Percentiles rank a stretch among this genome's conserved stretches.
phyloP scores from a whole-genome alignment of 1,140 invertebrate genomes.

The Hesperophylax magnus region DNA sequence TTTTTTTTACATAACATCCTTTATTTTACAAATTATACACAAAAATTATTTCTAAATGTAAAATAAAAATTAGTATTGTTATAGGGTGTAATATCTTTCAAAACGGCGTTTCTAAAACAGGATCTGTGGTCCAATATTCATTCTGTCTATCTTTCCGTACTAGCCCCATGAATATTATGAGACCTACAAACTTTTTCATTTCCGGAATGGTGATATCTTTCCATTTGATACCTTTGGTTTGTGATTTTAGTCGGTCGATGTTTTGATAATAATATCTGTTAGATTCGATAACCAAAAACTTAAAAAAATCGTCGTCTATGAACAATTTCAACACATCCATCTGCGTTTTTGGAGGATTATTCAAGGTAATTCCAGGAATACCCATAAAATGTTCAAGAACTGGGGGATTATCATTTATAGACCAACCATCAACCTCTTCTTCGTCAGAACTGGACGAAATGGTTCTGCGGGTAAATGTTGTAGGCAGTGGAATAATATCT shows the following conservation, averaged over 20 bases:
- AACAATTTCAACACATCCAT: slow-evolving; percentile 4
- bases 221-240: slow-evolving; percentile 8
- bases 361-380: slow-evolving; percentile 10
- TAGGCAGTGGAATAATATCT: slow-evolving; percentile 22
- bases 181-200: neutral
- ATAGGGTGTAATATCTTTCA: too few relatives aligned
- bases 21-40: too few relatives aligned
- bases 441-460: slow-evolving; percentile 30
- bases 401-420: slow-evolving; percentile 14
- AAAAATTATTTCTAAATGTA: too few relatives aligned
- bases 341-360: slow-evolving; percentile 8
- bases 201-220: neutral
- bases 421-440: slow-evolving; percentile 20
- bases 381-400: slow-evolving; percentile 27
- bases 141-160: slow-evolving; percentile 1
- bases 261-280: slow-evolving; percentile 4
- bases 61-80: too few relatives aligned
- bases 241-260: neutral
- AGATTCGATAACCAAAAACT: neutral
- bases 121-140: neutral
- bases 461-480: slow-evolving; percentile 21
- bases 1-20: too few relatives aligned
- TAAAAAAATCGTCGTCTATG: slow-evolving; percentile 3
- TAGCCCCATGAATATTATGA: neutral
- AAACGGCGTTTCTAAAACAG: too few relatives aligned